phyloP scores from a whole-genome alignment of 2,888 invertebrate genomes.

The Drosophila pseudotakahashii region DNA sequence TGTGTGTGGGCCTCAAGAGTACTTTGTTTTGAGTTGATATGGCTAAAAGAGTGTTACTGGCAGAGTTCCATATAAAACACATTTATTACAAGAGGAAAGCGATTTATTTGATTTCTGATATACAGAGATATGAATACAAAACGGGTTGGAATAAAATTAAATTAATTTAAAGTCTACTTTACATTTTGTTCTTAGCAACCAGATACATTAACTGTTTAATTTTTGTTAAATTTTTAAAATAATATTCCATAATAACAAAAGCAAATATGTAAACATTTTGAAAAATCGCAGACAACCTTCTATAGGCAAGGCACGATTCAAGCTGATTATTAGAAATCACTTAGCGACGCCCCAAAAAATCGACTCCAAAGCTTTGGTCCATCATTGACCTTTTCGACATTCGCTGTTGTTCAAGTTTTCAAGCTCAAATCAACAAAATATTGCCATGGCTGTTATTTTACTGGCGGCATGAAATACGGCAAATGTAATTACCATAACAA shows the following conservation, averaged over 20 bases:
- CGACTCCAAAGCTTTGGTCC: conserved; percentile 7
- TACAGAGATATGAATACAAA: neutral
- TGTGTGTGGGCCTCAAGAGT: conserved; percentile 18
- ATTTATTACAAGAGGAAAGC: neutral
- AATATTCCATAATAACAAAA: no score
- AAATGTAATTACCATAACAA: conserved; percentile 70
- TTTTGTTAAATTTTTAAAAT: no score
- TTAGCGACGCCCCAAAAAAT: conserved; percentile 24
- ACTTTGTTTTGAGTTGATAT: conserved; percentile 5
- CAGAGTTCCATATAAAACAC: neutral
- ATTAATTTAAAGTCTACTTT: neutral
- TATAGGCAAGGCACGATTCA: neutral
- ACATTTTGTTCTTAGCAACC: no score
- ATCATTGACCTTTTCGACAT: conserved; percentile 46
- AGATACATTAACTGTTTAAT: no score
- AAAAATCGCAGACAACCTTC: conserved; percentile 2
- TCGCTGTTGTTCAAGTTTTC: conserved; percentile 36
- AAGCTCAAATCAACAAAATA: conserved; percentile 57
- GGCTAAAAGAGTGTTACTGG: conserved; percentile 1
- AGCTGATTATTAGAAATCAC: conserved; percentile 25
- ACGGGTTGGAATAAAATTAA: neutral
- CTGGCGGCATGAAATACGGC: conserved; percentile 31
- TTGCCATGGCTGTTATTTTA: conserved; percentile 18
- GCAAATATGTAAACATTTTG: no score
- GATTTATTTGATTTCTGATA: neutral